Evolutionary conservation across 2,797 vertebrate species (phyloP).

Genomic region (Microctenopoma lineatum): DNA sequence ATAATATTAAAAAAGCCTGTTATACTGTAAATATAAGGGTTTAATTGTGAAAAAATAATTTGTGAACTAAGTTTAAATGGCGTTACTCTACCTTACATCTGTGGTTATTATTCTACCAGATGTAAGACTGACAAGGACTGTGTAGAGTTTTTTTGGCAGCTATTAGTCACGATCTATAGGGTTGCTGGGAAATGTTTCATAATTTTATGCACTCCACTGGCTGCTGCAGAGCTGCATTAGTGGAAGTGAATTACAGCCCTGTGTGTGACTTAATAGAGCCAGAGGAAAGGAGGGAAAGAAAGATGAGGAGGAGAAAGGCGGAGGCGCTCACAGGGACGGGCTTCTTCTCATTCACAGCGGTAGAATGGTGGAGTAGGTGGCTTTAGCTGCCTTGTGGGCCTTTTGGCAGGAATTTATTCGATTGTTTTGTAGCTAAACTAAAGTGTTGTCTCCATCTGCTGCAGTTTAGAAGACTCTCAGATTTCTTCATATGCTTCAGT

Average conservation of each 20-base stretch:
- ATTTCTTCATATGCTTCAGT: conserved; percentile 24
- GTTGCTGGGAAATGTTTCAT: conserved; percentile 71
- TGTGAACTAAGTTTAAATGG: neutral
- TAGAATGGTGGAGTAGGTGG: conserved; percentile 56
- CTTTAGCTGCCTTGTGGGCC: conserved; percentile 44
- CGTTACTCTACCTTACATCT: neutral
- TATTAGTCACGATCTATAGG: conserved; percentile 34
- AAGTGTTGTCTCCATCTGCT: conserved; percentile 41
- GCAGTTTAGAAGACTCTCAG: conserved; percentile 1
- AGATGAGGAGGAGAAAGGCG: neutral
- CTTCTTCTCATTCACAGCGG: conserved; percentile 30
- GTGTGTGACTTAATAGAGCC: conserved; percentile 35
- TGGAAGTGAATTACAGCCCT: conserved; percentile 70
- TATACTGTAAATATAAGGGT: too few relatives aligned
- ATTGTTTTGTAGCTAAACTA: conserved; percentile 40
- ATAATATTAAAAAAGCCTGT: too few relatives aligned
- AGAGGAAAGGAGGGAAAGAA: conserved; percentile 11
- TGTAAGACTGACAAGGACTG: neutral
- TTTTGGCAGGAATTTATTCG: conserved; percentile 47
- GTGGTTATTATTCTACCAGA: conserved; percentile 12
- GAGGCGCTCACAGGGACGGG: neutral
- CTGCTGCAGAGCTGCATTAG: conserved; percentile 68
- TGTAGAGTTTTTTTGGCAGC: conserved; percentile 21
- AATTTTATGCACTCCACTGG: conserved; percentile 41
- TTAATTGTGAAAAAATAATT: neutral